phyloP scores from a whole-genome alignment of 2,797 vertebrate species.

The Pseudocheirus occidentalis region DNA sequence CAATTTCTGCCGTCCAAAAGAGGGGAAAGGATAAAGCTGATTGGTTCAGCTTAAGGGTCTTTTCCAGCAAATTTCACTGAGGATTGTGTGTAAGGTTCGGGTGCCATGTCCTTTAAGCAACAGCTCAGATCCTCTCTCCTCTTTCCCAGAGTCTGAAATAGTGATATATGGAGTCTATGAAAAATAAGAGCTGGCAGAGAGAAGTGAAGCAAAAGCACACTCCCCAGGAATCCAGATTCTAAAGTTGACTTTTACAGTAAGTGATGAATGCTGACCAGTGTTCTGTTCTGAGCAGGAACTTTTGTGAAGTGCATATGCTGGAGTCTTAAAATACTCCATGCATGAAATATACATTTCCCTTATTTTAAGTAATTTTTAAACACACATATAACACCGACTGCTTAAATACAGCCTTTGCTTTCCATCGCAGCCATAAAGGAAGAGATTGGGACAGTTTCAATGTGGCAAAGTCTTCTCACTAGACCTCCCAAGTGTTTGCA shows the following conservation, averaged over 20 bases:
- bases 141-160: conserved; percentile 72
- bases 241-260: conserved; percentile 74
- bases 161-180: conserved; percentile 67
- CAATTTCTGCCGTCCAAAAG: conserved; percentile 16
- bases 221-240: conserved; percentile 77
- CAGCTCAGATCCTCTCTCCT: neutral
- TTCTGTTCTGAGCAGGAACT: conserved; percentile 62
- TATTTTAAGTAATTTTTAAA: conserved; percentile 76
- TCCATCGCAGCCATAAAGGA: conserved; percentile 56
- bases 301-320: conserved; percentile 74
- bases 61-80: neutral
- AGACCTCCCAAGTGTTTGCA: neutral
- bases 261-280: conserved; percentile 79
- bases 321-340: conserved; percentile 75
- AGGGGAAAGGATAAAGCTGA: neutral
- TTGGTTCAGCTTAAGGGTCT: neutral
- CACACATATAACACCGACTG: conserved; percentile 56
- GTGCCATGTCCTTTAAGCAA: neutral
- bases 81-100: neutral
- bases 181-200: conserved; percentile 78
- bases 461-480: conserved; percentile 51
- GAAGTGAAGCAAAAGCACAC: conserved; percentile 69
- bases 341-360: conserved; percentile 78
- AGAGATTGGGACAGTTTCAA: conserved; percentile 30
- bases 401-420: conserved; percentile 71